phyloP scores from a whole-genome alignment of 2,113 vertebrate genomes.

The Corythaeola cristata region DNA sequence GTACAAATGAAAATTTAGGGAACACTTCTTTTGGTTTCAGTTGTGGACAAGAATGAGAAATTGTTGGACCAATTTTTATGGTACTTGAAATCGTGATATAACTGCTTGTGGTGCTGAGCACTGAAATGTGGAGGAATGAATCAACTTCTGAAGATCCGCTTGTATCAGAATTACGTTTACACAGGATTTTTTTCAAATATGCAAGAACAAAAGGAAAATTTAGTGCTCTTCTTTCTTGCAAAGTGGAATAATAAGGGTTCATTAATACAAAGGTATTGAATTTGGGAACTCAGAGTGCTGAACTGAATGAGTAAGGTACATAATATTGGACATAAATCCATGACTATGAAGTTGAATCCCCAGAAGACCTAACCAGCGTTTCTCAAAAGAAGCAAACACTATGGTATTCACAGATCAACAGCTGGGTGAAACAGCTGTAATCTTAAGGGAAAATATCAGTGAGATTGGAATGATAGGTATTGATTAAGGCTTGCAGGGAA shows the following conservation, averaged over 20 bases:
- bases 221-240: not conserved
- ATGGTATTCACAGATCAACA: not conserved
- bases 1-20: not conserved
- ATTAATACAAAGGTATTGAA: not conserved
- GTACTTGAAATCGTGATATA: not conserved
- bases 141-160: not conserved
- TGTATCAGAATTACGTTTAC: not conserved
- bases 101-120: not conserved
- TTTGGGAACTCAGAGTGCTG: not conserved
- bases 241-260: not conserved
- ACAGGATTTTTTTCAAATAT: not conserved
- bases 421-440: not conserved
- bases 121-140: not conserved
- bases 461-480: not conserved
- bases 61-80: not conserved
- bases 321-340: not conserved
- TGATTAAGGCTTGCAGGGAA: not conserved
- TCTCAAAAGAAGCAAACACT: not conserved
- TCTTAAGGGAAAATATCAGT: not conserved
- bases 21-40: not conserved
- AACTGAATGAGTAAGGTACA: not conserved
- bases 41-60: not conserved
- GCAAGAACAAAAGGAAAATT: not conserved
- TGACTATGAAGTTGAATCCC: not conserved
- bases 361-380: not conserved